Base-by-base conservation (phyloP, 2,888 invertebrate genomes). In the Iselma pallidipennis region DNA sequence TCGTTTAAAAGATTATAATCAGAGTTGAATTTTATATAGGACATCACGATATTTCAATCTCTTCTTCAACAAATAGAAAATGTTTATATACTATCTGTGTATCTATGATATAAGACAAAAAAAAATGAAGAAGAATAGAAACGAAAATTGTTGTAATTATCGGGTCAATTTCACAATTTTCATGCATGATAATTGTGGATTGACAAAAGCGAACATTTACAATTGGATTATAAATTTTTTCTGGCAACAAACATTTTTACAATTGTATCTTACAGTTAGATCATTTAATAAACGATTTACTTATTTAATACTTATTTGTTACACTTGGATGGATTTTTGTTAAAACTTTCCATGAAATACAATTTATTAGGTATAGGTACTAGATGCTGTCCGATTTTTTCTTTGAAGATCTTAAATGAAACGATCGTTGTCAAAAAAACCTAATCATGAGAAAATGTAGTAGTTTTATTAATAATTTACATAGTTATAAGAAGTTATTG, bases 31-130 rank as follows among this genome's bases (percentile, higher is more conserved):
- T 42, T 42, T 42, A 42, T 42, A 42, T 42, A 42, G 42, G 42
- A 42, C 42, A 42, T 42, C 42, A 42, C 42, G 42, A 42, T 42
- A 42, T 42, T 42, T 42, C 42, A 42, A 42, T 42, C 21, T 42
- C 42, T 21, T 42, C 42, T 42, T 42, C 16, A 42, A 42, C 42
- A 42, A 42, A 42, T 42, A 42, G 42, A 42, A 42, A 42, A 21
- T 42, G 42, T 42, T 42, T 42, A 21, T 42, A 42, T 3, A 42
- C 42, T 2, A 42, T 42, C 19, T 9, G 21, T 9, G 21, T 42
- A 4, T 42, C n/a, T n/a, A n/a, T n/a, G n/a, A n/a, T n/a, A n/a
- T n/a, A n/a, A n/a, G n/a, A n/a, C n/a, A n/a, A n/a, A n/a, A n/a
- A n/a, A n/a, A n/a, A n/a, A n/a, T n/a, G n/a, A n/a, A n/a, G n/a